These are phyloP conservation scores for Synchiropus splendidus DNA, from an alignment of 2,113 vertebrate genomes.

Conservation along the genomic window DNA sequence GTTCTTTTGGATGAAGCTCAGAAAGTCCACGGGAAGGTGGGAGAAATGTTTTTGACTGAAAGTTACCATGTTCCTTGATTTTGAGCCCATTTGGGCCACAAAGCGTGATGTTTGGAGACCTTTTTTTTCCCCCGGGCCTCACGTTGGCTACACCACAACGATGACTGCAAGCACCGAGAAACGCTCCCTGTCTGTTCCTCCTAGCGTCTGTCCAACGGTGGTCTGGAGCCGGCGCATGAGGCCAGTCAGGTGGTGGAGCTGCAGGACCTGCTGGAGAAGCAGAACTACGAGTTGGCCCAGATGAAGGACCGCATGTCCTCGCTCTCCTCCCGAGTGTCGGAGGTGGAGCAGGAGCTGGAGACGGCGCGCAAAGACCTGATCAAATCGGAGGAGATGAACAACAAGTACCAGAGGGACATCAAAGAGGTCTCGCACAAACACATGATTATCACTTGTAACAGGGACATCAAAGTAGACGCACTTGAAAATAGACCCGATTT, in stretches of 20 bases:
- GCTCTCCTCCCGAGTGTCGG: constrained; percentile 86
- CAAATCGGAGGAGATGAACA: constrained; percentile 98
- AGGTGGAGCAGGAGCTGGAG: constrained; percentile 96
- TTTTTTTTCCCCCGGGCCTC: too few relatives aligned
- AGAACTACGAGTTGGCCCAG: constrained; percentile 97
- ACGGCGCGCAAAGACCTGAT: constrained; percentile 93
- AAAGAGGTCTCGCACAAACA: constrained; percentile 76
- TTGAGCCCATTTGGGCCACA: background rate
- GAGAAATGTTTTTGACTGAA: background rate
- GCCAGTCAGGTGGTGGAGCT: constrained; percentile 91
- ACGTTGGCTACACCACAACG: too few relatives aligned
- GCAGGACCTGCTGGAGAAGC: constrained; percentile 94
- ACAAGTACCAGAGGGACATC: constrained; percentile 95
- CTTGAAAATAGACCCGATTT: constrained; percentile 6
- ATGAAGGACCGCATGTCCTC: constrained; percentile 97
- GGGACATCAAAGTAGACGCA: constrained; percentile 1
- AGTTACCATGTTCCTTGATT: background rate
- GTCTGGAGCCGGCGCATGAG: constrained; percentile 88
- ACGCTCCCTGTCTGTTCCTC: background rate
- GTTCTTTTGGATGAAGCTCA: constrained; percentile 85
- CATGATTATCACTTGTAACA: constrained; percentile 1
- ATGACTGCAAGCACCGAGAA: too few relatives aligned
- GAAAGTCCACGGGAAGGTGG: constrained; percentile 88
- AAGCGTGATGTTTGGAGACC: too few relatives aligned
- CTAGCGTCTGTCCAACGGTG: constrained; percentile 91